Evolutionary conservation across 2,113 vertebrate species (phyloP).

Genomic region (Regulus satrapa): DNA sequence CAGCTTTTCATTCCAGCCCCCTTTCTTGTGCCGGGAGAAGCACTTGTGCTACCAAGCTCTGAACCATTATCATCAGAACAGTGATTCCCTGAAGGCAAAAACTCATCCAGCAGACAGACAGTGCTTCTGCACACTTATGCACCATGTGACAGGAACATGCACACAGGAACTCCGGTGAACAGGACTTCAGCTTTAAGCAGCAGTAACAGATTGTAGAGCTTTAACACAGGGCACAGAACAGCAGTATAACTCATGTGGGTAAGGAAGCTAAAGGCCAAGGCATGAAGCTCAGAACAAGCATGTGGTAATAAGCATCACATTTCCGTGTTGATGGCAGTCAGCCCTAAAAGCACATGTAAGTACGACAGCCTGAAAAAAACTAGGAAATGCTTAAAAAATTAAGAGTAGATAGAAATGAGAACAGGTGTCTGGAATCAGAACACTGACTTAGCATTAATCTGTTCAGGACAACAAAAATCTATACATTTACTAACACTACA

Average conservation of each 20-base stretch:
- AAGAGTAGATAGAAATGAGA: not conserved
- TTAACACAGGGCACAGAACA: not conserved
- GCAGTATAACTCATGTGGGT: too few species aligned
- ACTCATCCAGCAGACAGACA: not conserved
- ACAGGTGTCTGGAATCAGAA: not conserved
- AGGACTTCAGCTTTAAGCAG: not conserved
- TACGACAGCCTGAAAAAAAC: not conserved
- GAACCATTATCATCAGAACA: not conserved
- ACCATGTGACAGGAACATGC: fast-evolving
- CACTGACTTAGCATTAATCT: not conserved
- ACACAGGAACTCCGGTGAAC: not conserved
- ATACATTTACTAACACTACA: not conserved
- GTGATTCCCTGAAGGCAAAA: not conserved
- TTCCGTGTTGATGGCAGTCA: not conserved
- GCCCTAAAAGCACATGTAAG: not conserved
- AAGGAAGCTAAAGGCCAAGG: not conserved
- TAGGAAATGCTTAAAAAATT: not conserved
- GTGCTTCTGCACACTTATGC: not conserved
- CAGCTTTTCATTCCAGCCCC: not conserved
- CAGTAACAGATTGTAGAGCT: not conserved
- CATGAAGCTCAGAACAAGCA: not conserved
- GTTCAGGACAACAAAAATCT: not conserved
- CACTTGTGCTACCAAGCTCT: too few species aligned
- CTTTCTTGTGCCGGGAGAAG: not conserved
- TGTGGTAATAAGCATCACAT: not conserved